Percentiles rank a stretch among this genome's conserved stretches.
phyloP scores from a whole-genome alignment of 2,888 invertebrate genomes.

The Tuta absoluta region DNA sequence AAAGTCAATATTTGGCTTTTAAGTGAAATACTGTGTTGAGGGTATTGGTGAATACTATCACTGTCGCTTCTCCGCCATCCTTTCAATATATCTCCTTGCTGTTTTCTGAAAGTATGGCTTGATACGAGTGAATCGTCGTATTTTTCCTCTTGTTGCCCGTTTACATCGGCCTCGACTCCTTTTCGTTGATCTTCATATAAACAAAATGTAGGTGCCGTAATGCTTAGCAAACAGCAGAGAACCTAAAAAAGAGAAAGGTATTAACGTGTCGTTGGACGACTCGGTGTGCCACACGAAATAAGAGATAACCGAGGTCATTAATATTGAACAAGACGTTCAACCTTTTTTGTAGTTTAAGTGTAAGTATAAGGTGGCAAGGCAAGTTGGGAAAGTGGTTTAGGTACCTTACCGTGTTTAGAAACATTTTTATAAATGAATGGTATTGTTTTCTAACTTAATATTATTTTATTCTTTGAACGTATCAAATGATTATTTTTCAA shows the following conservation, averaged over 20 bases:
- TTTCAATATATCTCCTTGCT: not conserved
- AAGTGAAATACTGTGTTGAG: not conserved
- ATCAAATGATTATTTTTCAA: no score
- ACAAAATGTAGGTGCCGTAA: not conserved
- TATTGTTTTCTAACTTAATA: not conserved
- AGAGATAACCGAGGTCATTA: no score
- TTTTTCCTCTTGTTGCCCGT: constrained; percentile 24
- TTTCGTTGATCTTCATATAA: constrained; percentile 1
- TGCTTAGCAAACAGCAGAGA: not conserved
- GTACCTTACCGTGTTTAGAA: not conserved
- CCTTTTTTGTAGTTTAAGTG: no score
- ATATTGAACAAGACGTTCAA: no score
- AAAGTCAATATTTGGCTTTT: not conserved
- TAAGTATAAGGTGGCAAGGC: no score
- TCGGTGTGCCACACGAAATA: no score
- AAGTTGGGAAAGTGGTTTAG: not conserved
- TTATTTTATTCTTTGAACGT: not conserved
- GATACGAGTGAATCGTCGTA: constrained; percentile 27
- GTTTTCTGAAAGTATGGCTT: constrained; percentile 13
- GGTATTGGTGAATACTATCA: not conserved
- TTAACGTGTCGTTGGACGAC: no score
- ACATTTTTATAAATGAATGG: not conserved
- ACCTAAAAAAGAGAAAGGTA: not conserved
- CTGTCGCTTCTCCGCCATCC: not conserved
- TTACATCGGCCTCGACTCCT: constrained; percentile 25